Conservation (phyloP, 2,888 invertebrate genomes). For the Drosophila subsilvestris region DNA sequence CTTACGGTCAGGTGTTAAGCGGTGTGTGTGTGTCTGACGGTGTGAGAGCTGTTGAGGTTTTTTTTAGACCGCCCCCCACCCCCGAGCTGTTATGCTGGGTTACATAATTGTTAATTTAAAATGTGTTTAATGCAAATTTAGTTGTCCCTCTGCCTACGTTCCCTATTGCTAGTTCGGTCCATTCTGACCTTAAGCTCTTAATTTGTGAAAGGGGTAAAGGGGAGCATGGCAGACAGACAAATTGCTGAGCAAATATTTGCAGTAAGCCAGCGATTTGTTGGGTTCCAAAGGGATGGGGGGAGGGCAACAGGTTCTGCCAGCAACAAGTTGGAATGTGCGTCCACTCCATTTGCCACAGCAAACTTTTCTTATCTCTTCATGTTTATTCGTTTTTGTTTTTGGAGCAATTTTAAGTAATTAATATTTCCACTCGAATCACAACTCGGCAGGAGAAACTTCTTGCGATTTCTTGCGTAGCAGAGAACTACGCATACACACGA, state of each 20-base stretch:
- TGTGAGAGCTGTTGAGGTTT: slow-evolving; percentile 55
- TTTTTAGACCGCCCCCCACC: not conserved
- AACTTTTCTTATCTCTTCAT: slow-evolving; percentile 1
- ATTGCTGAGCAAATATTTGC: slow-evolving; percentile 71
- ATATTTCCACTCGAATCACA: slow-evolving; percentile 40
- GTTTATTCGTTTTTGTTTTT: slow-evolving; percentile 6
- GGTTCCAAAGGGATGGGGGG: not conserved
- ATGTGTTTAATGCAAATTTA: slow-evolving; percentile 73
- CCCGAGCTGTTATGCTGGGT: slow-evolving; percentile 33
- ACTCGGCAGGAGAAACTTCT: not conserved
- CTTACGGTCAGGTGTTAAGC: slow-evolving; percentile 42
- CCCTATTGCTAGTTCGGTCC: slow-evolving; percentile 7
- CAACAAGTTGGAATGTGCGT: slow-evolving; percentile 33
- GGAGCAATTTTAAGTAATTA: slow-evolving; percentile 31
- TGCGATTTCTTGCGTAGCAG: not conserved
- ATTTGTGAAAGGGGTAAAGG: slow-evolving; percentile 48
- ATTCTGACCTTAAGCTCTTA: slow-evolving; percentile 44
- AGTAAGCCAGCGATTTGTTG: slow-evolving; percentile 57
- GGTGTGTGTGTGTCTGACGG: slow-evolving; percentile 49
- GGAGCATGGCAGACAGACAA: slow-evolving; percentile 30
- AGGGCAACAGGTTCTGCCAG: slow-evolving; percentile 59
- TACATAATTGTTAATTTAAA: slow-evolving; percentile 76
- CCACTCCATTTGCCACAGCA: slow-evolving; percentile 6
- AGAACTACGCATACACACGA: slow-evolving; percentile 39
- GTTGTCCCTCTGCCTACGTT: slow-evolving; percentile 39